Evolutionary conservation across 2,888 invertebrate genomes (phyloP), one percentile per base, ranked within the genome.

Genomic region (Galerucella calmariensis): DNA sequence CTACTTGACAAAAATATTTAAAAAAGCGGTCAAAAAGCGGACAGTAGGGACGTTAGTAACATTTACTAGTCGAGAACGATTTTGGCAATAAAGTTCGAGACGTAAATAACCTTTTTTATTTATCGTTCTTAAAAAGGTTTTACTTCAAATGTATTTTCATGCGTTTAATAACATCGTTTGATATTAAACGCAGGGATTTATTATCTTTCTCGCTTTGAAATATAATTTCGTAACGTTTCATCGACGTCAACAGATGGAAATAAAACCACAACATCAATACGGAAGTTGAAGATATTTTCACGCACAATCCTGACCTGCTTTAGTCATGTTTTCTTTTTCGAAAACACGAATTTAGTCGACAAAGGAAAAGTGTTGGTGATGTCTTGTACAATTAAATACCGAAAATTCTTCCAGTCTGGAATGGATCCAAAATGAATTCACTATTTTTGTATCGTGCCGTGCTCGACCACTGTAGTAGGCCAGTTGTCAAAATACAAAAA

Each of bases 321-420:
- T 62, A 62, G 14, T 14, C 41, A 2, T 3, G n/a, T 41, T 62
- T 62, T 35, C 61, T n/a, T 65, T 71, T 70, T 71, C 65, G 56
- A 71, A 65, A 71, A 56, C 20, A 70, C 51, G 41, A 20, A 62
- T 62, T 35, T 53, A 46, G 27, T 41, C 53, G 20, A 65, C 56
- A 71, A 71, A 71, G 20, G 56, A 65, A 58, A 46, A 16, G 35
- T 16, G 56, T 56, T n/a, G 56, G 65, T 71, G 71, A 71, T 71
- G 46, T 71, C 65, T 71, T 71, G 65, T 63, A 68, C 68, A 68
- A 68, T 73, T 63, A 68, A 73, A 73, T 73, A 67, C 44, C 73
- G 27, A 68, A 68, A 67, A 63, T 68, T 68, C 20, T 63, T 68
- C 44, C 58, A 11, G 20, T 44, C 68, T 73, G 73, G 73, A 73